Evolutionary conservation across 2,888 invertebrate genomes (phyloP).

Genomic region (Pandemis cinnamomeana): DNA sequence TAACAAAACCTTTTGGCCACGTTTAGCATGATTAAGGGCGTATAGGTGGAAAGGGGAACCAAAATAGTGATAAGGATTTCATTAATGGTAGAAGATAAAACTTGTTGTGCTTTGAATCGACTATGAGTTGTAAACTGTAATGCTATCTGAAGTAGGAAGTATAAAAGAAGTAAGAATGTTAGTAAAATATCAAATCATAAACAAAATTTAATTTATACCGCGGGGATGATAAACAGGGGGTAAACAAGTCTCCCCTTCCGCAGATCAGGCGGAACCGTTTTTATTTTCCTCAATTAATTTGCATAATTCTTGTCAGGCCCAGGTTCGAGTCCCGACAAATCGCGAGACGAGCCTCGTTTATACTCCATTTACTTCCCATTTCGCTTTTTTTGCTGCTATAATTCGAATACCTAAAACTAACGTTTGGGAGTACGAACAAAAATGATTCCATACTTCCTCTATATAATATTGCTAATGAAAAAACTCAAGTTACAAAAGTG

Average conservation of each 20-base stretch:
- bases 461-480: no score
- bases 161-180: conserved; percentile 17
- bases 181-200: conserved; percentile 35
- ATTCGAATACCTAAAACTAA: conserved; percentile 4
- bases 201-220: conserved; percentile 40
- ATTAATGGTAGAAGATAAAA: no score
- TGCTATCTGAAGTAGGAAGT: background rate
- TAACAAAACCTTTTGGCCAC: no score
- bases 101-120: background rate
- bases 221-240: conserved; percentile 39
- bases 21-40: no score
- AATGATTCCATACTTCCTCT: background rate
- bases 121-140: background rate
- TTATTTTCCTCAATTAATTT: conserved; percentile 70
- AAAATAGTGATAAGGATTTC: no score
- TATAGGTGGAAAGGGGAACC: no score
- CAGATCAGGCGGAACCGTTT: conserved; percentile 62
- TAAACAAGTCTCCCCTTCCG: conserved; percentile 50
- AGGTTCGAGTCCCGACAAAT: conserved; percentile 51
- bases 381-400: conserved; percentile 19
- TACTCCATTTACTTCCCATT: conserved; percentile 36
- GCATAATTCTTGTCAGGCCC: conserved; percentile 70
- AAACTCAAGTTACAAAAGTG: no score
- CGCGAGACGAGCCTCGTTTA: conserved; percentile 24
- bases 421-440: no score